phyloP scores from a whole-genome alignment of 2,797 vertebrate species.

The Trachurus trachurus region DNA sequence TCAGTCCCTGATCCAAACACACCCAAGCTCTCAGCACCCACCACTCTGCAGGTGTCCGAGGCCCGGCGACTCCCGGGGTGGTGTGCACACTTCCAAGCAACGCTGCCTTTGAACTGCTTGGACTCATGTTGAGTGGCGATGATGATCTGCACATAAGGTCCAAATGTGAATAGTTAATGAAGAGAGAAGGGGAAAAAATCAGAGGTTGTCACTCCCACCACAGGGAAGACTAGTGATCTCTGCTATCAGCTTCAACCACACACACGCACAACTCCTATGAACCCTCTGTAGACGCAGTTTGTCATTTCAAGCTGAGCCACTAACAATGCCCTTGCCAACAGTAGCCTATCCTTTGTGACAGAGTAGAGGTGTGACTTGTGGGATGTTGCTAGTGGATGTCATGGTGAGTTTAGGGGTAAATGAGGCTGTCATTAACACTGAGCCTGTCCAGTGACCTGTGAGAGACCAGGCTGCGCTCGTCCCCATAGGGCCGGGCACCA shows the following conservation, averaged over 20 bases:
- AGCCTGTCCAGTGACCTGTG: slow-evolving; percentile 71
- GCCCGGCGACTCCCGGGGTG: slow-evolving; percentile 77
- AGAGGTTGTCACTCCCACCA: slow-evolving; percentile 71
- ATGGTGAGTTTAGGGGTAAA: slow-evolving; percentile 63
- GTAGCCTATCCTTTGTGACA: slow-evolving; percentile 58
- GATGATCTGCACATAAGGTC: slow-evolving; percentile 83
- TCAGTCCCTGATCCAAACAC: slow-evolving; percentile 86
- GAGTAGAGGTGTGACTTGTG: slow-evolving; percentile 60
- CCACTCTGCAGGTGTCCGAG: slow-evolving; percentile 73
- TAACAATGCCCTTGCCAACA: slow-evolving; percentile 64
- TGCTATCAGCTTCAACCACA: slow-evolving; percentile 78
- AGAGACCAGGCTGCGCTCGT: slow-evolving; percentile 64
- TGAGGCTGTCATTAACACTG: slow-evolving; percentile 64
- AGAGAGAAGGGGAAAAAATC: slow-evolving; percentile 62
- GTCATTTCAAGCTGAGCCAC: slow-evolving; percentile 74
- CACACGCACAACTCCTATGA: slow-evolving; percentile 62
- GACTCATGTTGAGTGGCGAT: slow-evolving; percentile 79
- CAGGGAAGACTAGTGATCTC: slow-evolving; percentile 74
- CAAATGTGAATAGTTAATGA: slow-evolving; percentile 85
- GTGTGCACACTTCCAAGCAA: slow-evolving; percentile 78
- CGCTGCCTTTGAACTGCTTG: slow-evolving; percentile 75
- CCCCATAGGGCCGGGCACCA: slow-evolving; percentile 62
- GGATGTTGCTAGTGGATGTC: slow-evolving; percentile 58
- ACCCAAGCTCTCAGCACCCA: slow-evolving; percentile 80
- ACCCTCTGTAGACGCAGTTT: slow-evolving; percentile 60